Evolutionary conservation across 2,797 vertebrate genomes (phyloP).

Genomic region (Schizopygopsis pylzovi): DNA sequence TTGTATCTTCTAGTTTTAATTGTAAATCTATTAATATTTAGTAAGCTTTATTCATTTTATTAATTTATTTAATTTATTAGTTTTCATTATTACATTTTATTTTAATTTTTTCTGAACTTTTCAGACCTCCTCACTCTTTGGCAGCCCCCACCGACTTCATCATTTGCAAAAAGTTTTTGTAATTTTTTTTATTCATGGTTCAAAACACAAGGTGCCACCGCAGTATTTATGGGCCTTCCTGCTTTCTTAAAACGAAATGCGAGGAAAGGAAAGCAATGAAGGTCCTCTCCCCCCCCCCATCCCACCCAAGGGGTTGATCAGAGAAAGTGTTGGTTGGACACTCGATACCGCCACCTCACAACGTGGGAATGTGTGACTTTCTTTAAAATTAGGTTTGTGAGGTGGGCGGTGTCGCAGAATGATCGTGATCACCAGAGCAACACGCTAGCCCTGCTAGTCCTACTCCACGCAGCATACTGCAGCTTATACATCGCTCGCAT

Average conservation of each 20-base stretch:
- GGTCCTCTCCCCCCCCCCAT: slow-evolving; percentile 22
- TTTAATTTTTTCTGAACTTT: not conserved
- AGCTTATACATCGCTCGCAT: not conserved
- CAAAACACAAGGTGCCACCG: not conserved
- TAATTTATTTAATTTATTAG: not conserved
- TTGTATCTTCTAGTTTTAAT: not conserved
- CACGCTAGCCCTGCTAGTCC: slow-evolving; percentile 68
- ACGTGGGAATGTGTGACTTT: slow-evolving; percentile 80
- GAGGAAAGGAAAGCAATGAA: not conserved
- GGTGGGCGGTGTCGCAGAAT: slow-evolving; percentile 73
- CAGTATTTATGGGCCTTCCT: not conserved
- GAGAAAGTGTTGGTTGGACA: slow-evolving; percentile 72
- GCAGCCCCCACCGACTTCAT: not conserved
- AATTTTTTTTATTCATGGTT: not conserved
- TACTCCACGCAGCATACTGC: not conserved
- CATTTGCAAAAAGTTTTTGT: not conserved
- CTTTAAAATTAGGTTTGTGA: slow-evolving; percentile 74
- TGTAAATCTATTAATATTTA: not conserved
- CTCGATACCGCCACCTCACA: slow-evolving; percentile 73
- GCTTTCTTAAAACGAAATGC: not conserved
- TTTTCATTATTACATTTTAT: not conserved
- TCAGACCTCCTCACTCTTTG: not conserved
- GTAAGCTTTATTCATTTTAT: not conserved
- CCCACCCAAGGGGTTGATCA: slow-evolving; percentile 65
- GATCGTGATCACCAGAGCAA: slow-evolving; percentile 66